Base-by-base conservation (phyloP, 2,797 vertebrate species). In the Limnodromus scolopaceus region DNA sequence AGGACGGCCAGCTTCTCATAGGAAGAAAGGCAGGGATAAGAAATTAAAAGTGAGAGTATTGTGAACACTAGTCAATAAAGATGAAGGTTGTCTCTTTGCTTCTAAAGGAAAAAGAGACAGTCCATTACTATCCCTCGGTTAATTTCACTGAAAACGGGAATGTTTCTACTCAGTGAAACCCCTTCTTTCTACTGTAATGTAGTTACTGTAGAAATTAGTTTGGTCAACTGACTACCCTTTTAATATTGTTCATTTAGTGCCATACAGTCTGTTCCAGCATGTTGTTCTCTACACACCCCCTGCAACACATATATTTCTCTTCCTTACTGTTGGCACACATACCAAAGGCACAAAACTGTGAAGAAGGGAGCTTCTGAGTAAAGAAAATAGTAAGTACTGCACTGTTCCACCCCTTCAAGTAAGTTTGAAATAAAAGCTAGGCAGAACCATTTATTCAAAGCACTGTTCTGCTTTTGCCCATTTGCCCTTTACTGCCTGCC, bases 201-300 rank as follows among this genome's bases (percentile, higher is more conserved):
- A 74, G 13, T 41, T 27, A 68, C 18, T 41, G 13, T 9, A 80
- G 38, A 84, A 84, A 66, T 49, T 25, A 34, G 24, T 49, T 60
- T 70, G 13, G 58, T 25, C 46, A 39, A 45, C 36, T 49, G 72
- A 41, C 14, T 78, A 77, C 11, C 8, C 12, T 68, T 65, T 51
- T 32, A 57, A 58, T 49, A 34, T 25, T 38, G 24, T 38, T 51
- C 10, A 48, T 24, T 58, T 72, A 45, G 18, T 51, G 23, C 38
- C 20, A 57, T 11, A 9, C 20, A 70, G 9, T 22, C 41, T 84
- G 38, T 76, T 55, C 13, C 30, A 76, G 38, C 32, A 49, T 48
- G 19, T 32, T 48, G 25, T 46, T 49, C 28, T 45, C 34, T 24
- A 36, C 13, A 11, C 1, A 6, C 16, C 32, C 32, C 4, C 0